Base-by-base conservation (phyloP, 2,888 invertebrate species). In the Ormia ochracea region DNA sequence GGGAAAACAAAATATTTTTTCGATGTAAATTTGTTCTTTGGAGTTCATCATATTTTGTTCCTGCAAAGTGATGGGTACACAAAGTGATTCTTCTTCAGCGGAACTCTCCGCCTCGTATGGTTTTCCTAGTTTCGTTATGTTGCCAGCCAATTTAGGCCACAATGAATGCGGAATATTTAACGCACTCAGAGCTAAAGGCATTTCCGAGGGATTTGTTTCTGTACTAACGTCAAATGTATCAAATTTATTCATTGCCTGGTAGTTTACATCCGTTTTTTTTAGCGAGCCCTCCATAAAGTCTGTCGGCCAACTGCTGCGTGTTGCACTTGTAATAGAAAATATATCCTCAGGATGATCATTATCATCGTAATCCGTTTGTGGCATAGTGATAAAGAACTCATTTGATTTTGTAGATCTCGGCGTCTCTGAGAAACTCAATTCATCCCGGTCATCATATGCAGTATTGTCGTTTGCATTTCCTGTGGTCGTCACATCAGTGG, bases 1-100 rank as follows among this genome's bases (percentile, higher is more conserved):
- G 0, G 87, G 87, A 28, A 87, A 87, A 72, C 87, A 87, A 63
- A 86, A 87, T 69, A 87, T 82, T 5, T 87, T 84, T 72, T 87
- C 87, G 1, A 87, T 84, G 19, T 85, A 84, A 3, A 87, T 82
- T 4, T 83, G 33, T 10, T 21, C 58, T 14, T 82, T 84, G 3
- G 86, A 83, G 17, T 85, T 75, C 26, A 78, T 58, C 0, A 82
- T 63, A 3, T 85, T 84, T 3, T 83, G 82, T 76, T 87, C 87
- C 0, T 82, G 80, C 1, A 87, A 86, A 0, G 85, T 85, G 0
- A 87, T 82, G 0, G 87, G 87, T 0, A 87, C 87, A 68, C 87
- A 87, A 17, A 88, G 85, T 12, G 84, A 85, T 0, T 86, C 83
- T 28, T 87, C 87, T 58, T 88, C 86, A n/a, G 78, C 75, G 0